phyloP scores from a whole-genome alignment of 2,113 vertebrate species.

The Rallus limicola region DNA sequence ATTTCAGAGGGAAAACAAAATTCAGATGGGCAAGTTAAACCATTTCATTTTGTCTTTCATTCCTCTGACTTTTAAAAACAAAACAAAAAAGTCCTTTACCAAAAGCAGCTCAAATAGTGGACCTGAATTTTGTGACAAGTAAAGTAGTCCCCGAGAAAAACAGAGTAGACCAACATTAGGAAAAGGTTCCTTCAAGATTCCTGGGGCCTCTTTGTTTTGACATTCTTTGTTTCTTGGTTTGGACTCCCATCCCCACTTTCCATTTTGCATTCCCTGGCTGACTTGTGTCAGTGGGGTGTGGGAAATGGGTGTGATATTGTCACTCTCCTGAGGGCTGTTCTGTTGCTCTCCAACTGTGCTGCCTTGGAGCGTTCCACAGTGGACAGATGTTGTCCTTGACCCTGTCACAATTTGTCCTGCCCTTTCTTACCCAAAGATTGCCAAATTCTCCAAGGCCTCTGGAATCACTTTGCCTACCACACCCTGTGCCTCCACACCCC shows the following conservation, averaged over 20 bases:
- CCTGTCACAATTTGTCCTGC: neutral
- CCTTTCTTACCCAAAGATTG: neutral
- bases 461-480: neutral
- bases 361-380: neutral
- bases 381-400: neutral
- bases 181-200: neutral
- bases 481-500: conserved; percentile 25
- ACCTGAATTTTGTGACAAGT: neutral
- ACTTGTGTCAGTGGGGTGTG: neutral
- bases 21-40: neutral
- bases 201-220: too few relatives aligned
- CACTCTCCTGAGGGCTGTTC: neutral
- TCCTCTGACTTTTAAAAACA: neutral
- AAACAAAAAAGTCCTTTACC: neutral
- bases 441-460: neutral
- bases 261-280: neutral
- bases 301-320: neutral
- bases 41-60: neutral
- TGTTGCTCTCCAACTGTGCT: rapidly evolving
- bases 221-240: neutral
- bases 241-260: neutral
- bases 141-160: neutral
- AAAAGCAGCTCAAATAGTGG: neutral
- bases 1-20: conserved; percentile 4
- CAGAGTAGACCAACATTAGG: neutral